These are phyloP conservation scores for Xestia c-nigrum DNA, from an alignment of 2,888 invertebrate genomes.

Conservation along the genomic window DNA sequence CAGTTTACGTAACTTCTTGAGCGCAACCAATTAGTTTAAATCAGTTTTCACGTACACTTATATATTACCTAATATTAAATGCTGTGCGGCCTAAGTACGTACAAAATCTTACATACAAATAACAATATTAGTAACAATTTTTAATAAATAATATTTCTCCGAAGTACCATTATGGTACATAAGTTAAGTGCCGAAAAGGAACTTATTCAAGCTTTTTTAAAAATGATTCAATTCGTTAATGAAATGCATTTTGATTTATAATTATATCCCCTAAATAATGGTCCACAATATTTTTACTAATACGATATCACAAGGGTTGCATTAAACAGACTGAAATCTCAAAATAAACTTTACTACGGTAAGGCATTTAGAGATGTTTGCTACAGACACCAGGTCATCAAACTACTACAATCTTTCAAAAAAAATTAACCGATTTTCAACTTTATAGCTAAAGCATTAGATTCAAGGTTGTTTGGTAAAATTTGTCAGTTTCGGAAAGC, in stretches of 20 bases:
- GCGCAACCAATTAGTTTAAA: not conserved
- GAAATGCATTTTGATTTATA: slow-evolving; percentile 41
- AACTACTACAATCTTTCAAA: no score
- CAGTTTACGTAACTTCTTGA: not conserved
- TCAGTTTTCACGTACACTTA: not conserved
- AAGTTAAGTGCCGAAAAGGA: slow-evolving; percentile 51
- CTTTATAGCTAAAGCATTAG: no score
- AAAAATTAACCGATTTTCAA: no score
- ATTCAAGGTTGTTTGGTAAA: no score
- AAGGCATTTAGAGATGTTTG: not conserved
- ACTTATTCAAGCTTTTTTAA: slow-evolving; percentile 28
- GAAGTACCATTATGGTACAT: slow-evolving; percentile 26
- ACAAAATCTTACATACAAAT: slow-evolving; percentile 31
- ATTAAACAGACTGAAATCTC: slow-evolving; percentile 1
- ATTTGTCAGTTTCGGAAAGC: no score
- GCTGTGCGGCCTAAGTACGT: slow-evolving; percentile 48
- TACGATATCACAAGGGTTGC: slow-evolving; percentile 1
- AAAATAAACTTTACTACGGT: not conserved
- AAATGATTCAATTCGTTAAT: slow-evolving; percentile 14
- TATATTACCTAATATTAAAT: slow-evolving; percentile 55
- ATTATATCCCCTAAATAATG: slow-evolving; percentile 17
- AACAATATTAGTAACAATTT: slow-evolving; percentile 34
- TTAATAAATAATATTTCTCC: slow-evolving; percentile 36
- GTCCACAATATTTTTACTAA: slow-evolving; percentile 17
- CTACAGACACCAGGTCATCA: no score